Base-by-base conservation (phyloP, 1,140 invertebrate genomes). In the Calliopsis andreniformis region DNA sequence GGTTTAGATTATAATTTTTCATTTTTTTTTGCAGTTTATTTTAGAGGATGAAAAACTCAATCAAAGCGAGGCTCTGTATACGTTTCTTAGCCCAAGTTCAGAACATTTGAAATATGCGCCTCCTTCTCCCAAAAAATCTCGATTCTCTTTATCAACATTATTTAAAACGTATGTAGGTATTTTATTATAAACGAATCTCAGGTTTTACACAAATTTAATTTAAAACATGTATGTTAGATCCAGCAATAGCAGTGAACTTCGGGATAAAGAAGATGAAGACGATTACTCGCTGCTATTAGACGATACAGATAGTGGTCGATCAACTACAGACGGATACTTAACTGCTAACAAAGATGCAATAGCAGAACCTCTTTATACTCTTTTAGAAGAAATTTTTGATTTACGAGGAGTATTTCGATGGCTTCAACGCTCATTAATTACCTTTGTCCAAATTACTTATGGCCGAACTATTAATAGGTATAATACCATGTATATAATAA, bases 361-460 rank as follows among this genome's bases (percentile, higher is more conserved):
- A 83, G 97, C 97, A 10, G 97, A 98, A 89, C 97, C 97, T 2
- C 91, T 98, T 12, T 98, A 98, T 89, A 93, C 94, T 6, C 91
- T 98, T 45, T 93, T 98, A 75, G 96, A 96, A 58, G 97, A 98
- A 93, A 94, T 98, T 72, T 98, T 98, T 89, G 97, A 98, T 89
- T 94, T 98, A 91, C 93, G 95, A 79, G 97, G 97, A 0, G 95
- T 97, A 32, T 97, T 97, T 89, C 95, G 96, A 62, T 97, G 96
- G 95, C 92, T 98, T 16, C 91, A 97, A 78, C 95, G 96, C 85
- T 97, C 96, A 32, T 92, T 98, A 5, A 98, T 98, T 76, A 96
- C 95, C 10, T 98, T 98, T 92, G 97, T 98, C 8, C 97, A 98
- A 91, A 96, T 98, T 56, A 97, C 96, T 0, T 98, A 97, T 91